Conservation (phyloP, 2,113 vertebrate species). For the Ivindomyrus marchei region DNA sequence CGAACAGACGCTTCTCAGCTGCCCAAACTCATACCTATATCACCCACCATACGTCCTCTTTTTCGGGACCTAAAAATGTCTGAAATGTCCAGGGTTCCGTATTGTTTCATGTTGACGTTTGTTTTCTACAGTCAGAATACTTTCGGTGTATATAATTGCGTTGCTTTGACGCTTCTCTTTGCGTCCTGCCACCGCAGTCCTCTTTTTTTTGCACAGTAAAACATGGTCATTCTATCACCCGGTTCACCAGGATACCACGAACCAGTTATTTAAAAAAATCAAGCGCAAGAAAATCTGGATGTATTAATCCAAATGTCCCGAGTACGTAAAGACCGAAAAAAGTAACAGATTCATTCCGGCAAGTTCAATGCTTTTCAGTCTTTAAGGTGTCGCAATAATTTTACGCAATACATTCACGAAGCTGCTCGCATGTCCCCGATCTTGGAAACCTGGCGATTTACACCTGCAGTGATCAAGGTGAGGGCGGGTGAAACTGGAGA, state of each 20-base stretch:
- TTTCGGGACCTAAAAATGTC: background rate
- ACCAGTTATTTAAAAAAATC: background rate
- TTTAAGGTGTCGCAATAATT: background rate
- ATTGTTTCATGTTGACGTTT: background rate
- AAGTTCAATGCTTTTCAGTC: background rate
- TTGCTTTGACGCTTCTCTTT: background rate
- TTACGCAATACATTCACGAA: background rate
- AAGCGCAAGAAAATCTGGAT: background rate
- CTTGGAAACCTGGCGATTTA: background rate
- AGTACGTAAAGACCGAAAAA: background rate
- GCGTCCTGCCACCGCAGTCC: background rate
- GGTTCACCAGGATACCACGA: background rate
- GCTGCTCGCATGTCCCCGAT: background rate
- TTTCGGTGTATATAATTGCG: background rate
- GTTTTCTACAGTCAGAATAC: background rate
- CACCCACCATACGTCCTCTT: background rate
- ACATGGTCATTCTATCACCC: background rate
- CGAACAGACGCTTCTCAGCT: background rate
- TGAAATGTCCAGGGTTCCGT: background rate
- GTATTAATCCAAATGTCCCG: background rate
- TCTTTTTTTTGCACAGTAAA: background rate
- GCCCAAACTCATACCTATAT: background rate
- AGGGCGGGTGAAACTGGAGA: background rate
- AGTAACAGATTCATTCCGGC: background rate
- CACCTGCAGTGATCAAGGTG: background rate